Evolutionary conservation across 2,888 invertebrate genomes (phyloP), one percentile per base, ranked within the genome.

Genomic region (Tanypteryx hageni): DNA sequence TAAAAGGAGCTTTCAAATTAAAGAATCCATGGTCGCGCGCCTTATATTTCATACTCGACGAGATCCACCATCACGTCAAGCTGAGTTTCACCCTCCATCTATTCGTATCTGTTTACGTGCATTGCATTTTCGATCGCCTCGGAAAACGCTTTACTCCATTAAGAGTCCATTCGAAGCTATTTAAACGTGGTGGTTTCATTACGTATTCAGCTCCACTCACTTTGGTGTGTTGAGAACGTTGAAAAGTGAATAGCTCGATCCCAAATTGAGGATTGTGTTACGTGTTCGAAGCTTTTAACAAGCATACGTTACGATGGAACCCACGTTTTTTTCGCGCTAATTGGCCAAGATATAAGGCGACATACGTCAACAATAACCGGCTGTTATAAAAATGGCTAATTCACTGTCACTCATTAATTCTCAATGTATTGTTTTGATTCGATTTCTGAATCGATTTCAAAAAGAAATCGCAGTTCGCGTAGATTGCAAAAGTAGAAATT

Each of bases 311-410:
- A 0, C 4, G 27, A 76, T 76, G 9, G 16, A 22, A 76, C 22
- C 27, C 3, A 27, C 22, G 22, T 5, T 27, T 22, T 18, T 18
- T 27, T 22, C 5, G 22, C 22, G 76, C 22, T 22, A 76, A 76
- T 76, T 76, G 22, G 22, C 27, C n/a, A 68, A 76, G 22, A 27
- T 11, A 11, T 13, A 18, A n/a, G 7, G 68, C 7, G 13, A n/a
- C 7, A 10, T 27, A 76, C 76, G 27, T 18, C 22, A 76, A 76
- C 76, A 76, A 76, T 76, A 27, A 27, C 10, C 27, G 22, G 22
- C 13, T 18, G 27, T 13, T 76, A 76, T 76, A 76, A 76, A 76
- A 76, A 76, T 76, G 76, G 76, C 76, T 76, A 76, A 76, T 76
- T 27, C 22, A 0, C 27, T 76, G 22, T 76, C 76, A 11, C 11